These are phyloP conservation scores for Gobio occitaniae DNA, from an alignment of 2,797 vertebrate species.

Conservation along the genomic window DNA sequence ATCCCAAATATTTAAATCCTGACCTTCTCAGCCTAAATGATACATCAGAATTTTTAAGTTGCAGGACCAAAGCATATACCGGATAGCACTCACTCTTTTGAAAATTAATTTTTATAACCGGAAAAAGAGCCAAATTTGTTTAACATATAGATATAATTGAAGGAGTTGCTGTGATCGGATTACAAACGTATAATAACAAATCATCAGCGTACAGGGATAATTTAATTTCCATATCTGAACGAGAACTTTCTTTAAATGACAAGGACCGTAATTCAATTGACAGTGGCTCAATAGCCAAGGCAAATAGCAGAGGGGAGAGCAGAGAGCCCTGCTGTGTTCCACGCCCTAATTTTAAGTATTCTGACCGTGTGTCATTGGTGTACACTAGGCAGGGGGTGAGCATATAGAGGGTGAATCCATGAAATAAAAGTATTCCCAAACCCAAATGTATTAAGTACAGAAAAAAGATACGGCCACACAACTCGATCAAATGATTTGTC, in stretches of 20 bases:
- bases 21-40: background rate
- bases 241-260: background rate
- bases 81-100: background rate
- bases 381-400: too few relatives aligned
- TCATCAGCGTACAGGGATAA: background rate
- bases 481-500: too few relatives aligned
- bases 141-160: background rate
- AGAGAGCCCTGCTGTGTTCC: too few relatives aligned
- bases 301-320: too few relatives aligned
- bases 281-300: too few relatives aligned
- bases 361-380: too few relatives aligned
- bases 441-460: too few relatives aligned
- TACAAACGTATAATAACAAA: background rate
- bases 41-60: background rate
- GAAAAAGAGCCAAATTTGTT: background rate
- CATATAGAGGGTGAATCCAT: too few relatives aligned
- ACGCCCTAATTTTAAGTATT: too few relatives aligned
- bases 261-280: too few relatives aligned
- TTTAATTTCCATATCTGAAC: background rate
- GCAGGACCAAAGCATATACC: background rate
- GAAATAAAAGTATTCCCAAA: too few relatives aligned
- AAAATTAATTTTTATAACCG: background rate
- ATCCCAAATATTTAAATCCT: conserved; percentile 17
- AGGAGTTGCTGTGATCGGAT: background rate
- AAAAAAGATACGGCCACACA: too few relatives aligned